Evolutionary conservation across 2,888 invertebrate species (phyloP).

Genomic region (Dryobotodes eremita): DNA sequence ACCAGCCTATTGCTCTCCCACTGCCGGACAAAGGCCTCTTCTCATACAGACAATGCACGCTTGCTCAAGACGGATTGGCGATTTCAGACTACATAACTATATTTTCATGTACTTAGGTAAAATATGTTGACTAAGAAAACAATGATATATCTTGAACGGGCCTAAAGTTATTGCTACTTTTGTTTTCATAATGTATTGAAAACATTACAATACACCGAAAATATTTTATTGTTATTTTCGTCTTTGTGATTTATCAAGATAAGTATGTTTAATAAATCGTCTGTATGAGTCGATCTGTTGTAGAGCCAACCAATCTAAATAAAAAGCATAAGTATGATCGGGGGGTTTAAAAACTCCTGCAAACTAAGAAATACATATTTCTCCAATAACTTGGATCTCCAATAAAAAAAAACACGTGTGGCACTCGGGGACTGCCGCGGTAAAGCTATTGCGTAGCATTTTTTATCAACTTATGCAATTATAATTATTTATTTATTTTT

Average conservation of each 20-base stretch:
- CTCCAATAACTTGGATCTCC: not conserved
- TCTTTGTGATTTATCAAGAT: not conserved
- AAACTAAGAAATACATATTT: too few relatives aligned
- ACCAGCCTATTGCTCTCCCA: not conserved
- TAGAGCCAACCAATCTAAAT: not conserved
- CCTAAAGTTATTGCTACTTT: not conserved
- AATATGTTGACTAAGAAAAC: not conserved
- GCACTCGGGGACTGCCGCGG: too few relatives aligned
- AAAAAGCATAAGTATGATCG: not conserved
- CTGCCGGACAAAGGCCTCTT: too few relatives aligned
- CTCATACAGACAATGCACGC: too few relatives aligned
- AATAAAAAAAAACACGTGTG: too few relatives aligned
- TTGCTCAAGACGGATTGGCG: not conserved
- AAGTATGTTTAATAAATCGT: not conserved
- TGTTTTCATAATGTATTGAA: not conserved
- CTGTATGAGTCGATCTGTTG: not conserved
- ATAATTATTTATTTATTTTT: too few relatives aligned
- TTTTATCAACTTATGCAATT: too few relatives aligned
- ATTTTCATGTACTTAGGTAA: not conserved
- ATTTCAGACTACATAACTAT: not conserved
- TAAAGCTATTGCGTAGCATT: too few relatives aligned
- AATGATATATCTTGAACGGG: not conserved
- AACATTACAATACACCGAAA: not conserved
- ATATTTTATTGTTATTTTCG: not conserved
- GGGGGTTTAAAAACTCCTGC: too few relatives aligned